A percentile compares a stretch with the other conserved stretches of the same genome.
Evolutionary conservation across 2,888 invertebrate genomes (phyloP).

Genomic region (Rhorus exstirpatorius): DNA sequence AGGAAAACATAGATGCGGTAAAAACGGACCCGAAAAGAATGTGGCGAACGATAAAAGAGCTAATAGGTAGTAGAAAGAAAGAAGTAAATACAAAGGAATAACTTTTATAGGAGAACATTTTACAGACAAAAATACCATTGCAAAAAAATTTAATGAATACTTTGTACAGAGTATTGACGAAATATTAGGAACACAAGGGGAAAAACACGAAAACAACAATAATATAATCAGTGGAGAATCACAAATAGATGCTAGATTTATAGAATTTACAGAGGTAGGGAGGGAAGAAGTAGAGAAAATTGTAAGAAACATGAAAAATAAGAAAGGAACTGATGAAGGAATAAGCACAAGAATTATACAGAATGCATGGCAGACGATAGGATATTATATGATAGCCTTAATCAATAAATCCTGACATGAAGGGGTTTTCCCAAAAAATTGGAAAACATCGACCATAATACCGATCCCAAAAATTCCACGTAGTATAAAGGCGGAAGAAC

Average conservation of each 20-base stretch:
- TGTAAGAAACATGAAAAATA: conserved; percentile 12
- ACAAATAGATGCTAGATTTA: not conserved
- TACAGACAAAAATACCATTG: conserved; percentile 15
- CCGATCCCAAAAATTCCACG: conserved; percentile 31
- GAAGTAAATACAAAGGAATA: not conserved
- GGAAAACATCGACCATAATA: not conserved
- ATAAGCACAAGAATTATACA: conserved; percentile 3
- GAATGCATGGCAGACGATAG: not conserved
- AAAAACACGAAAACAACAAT: not conserved
- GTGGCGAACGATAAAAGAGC: conserved; percentile 24
- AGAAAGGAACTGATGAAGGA: not conserved
- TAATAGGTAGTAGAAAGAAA: conserved; percentile 7
- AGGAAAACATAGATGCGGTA: conserved; percentile 6
- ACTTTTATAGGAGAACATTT: not conserved
- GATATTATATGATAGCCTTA: not conserved
- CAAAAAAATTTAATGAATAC: conserved; percentile 39
- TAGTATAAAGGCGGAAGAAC: conserved; percentile 24
- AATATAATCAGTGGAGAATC: not conserved
- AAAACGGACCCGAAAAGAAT: conserved; percentile 9
- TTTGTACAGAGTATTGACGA: conserved; percentile 27
- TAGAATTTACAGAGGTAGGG: not conserved
- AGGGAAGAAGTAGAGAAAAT: not conserved
- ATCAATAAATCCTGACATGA: not conserved
- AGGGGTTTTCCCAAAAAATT: conserved; percentile 20
- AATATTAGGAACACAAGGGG: not conserved